Conservation (phyloP, 2,797 vertebrate genomes). For the Centropyge bicolor region DNA sequence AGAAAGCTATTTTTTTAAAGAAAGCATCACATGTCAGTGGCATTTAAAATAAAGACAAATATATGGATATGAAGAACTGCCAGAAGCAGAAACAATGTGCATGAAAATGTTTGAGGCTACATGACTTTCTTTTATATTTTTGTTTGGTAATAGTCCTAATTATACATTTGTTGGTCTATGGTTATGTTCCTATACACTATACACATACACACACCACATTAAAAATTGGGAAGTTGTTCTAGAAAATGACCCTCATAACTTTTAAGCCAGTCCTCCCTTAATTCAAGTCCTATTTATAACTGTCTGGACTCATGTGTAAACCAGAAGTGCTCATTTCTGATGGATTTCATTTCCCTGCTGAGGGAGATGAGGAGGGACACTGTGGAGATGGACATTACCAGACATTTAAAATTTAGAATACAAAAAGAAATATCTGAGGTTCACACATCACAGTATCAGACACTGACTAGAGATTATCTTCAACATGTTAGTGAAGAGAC, state of each 20-base stretch:
- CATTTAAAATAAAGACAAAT: background rate
- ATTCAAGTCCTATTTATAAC: too few relatives aligned
- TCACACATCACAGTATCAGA: background rate
- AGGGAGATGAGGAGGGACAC: background rate
- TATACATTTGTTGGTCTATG: background rate
- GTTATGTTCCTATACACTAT: too few relatives aligned
- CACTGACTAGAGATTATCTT: background rate
- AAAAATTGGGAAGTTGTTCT: background rate
- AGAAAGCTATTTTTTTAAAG: background rate
- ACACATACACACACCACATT: too few relatives aligned
- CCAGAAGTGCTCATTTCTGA: too few relatives aligned
- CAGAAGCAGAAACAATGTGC: background rate
- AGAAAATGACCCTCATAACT: background rate
- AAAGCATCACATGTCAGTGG: background rate
- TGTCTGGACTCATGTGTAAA: too few relatives aligned
- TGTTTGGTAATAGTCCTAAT: background rate
- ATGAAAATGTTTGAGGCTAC: background rate
- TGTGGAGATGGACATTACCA: background rate
- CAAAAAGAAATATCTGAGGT: background rate
- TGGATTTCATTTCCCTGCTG: too few relatives aligned
- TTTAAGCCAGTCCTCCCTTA: background rate
- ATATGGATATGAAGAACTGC: too few relatives aligned
- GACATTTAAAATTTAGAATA: background rate
- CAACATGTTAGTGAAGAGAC: background rate
- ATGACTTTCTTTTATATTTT: background rate